Percentiles rank a stretch among this genome's conserved stretches.
Conservation (phyloP, 2,113 vertebrate genomes). For the Phocoena phocoena region DNA sequence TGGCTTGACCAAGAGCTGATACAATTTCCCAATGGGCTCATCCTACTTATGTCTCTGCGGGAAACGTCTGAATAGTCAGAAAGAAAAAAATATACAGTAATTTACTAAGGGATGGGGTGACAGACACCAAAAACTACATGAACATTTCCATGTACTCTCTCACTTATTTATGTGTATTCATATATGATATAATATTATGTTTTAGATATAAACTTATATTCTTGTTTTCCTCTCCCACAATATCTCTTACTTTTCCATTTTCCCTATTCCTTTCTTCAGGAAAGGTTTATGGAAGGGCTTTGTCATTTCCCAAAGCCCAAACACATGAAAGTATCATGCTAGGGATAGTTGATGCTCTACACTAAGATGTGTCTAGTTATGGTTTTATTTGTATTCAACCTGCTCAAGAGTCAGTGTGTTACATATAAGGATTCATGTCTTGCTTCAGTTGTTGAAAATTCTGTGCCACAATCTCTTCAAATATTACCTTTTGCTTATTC, state of each 20-base stretch:
- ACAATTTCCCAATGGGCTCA: not conserved
- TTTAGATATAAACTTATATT: conserved; percentile 21
- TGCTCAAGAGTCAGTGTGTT: not conserved
- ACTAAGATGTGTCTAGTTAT: not conserved
- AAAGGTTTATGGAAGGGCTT: not conserved
- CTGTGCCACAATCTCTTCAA: not conserved
- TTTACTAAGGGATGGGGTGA: not conserved
- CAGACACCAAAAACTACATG: not conserved
- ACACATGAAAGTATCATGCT: not conserved
- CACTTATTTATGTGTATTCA: not conserved
- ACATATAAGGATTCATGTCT: not conserved
- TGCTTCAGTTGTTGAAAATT: conserved; percentile 18
- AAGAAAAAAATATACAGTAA: conserved; percentile 1
- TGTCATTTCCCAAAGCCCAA: conserved; percentile 9
- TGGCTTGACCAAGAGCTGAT: not conserved
- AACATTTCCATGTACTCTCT: not conserved
- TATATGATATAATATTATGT: not conserved
- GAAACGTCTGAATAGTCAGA: conserved; percentile 18
- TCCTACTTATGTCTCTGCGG: not conserved
- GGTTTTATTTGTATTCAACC: not conserved
- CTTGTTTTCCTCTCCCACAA: not conserved
- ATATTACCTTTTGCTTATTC: not conserved
- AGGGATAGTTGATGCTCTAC: not conserved
- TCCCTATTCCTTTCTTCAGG: conserved; percentile 4
- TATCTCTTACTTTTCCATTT: conserved; percentile 27